Evolutionary conservation across 30 jellyfish, hydroid and myxozoan genomes (phyloP), one percentile per base, ranked within the genome.

Genomic region (Pelagia noctiluca): DNA sequence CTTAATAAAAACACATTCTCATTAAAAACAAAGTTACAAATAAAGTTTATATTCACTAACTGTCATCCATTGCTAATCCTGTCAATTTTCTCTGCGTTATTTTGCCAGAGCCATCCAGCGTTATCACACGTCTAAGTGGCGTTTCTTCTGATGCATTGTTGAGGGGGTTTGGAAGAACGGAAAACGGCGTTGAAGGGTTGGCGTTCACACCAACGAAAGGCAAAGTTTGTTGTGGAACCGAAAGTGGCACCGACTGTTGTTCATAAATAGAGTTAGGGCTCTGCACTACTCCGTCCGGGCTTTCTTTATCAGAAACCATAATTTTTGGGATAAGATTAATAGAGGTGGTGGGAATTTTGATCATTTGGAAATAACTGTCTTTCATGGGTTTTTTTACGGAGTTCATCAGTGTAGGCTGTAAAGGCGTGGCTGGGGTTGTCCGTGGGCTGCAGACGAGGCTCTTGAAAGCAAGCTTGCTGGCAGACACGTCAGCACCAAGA

Each of bases 121-220:
- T 25, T 8, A 52, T 52, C 4, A 10, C 21, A 52, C 12, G 28
- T 30, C 68, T 52, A 52, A 46, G 28, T 48, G 50, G 74, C 7
- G 54, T 61, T 5, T 80, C 82, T 3, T 47, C 84, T 48, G 69
- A 24, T 10, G 25, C 35, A 1, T 46, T 52, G 7, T 32, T 60
- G 30, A 79, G 30, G 4, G 76, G 84, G 21, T 71, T 80, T 29
- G 84, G 91, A 26, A 80, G 71, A 33, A 80, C 67, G 2, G 84
- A 78, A 26, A 80, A 63, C 21, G 12, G 68, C 16, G 12, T 52
- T 19, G 16, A 10, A 5, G 68, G 30, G 26, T 30, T 52, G 16
- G 2, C 21, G 7, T 8, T 19, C 26, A 3, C 26, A 30, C 16
- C 68, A 8, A 19, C 2, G 28, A 2, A 4, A 3, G 68, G 4